Evolutionary conservation across 2,888 invertebrate species (phyloP).

Genomic region (Leptinotarsa tumamoca): DNA sequence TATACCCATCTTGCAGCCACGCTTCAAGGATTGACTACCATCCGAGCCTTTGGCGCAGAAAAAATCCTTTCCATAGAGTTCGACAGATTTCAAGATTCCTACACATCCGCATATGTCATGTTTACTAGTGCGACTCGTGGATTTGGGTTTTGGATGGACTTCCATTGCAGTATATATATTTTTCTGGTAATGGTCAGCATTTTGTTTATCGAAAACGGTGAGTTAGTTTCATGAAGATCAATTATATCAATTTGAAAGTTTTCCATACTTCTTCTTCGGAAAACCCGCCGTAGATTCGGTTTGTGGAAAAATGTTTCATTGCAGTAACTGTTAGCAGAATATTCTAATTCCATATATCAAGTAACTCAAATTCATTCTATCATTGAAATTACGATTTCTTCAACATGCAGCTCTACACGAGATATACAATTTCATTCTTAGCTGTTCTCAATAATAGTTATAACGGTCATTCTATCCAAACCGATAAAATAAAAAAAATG

Average conservation of each 20-base stretch:
- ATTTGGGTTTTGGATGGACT: constrained; percentile 78
- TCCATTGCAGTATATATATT: constrained; percentile 75
- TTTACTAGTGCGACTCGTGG: constrained; percentile 74
- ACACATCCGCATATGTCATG: constrained; percentile 80
- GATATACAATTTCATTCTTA: too few relatives aligned
- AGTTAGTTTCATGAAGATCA: not conserved
- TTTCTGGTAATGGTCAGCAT: constrained; percentile 74
- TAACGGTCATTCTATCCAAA: too few relatives aligned
- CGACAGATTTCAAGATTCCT: constrained; percentile 73
- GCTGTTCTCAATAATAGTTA: too few relatives aligned
- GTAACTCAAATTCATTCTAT: too few relatives aligned
- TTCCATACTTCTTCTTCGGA: not conserved
- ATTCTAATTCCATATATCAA: too few relatives aligned
- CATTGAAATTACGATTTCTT: too few relatives aligned
- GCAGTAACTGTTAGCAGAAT: too few relatives aligned
- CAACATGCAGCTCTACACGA: too few relatives aligned
- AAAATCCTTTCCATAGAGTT: constrained; percentile 72
- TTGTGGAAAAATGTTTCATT: not conserved
- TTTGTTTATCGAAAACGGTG: constrained; percentile 26
- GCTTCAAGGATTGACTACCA: constrained; percentile 80
- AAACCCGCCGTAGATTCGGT: not conserved
- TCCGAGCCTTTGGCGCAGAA: constrained; percentile 78
- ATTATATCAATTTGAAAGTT: not conserved
- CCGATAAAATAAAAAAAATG: too few relatives aligned
- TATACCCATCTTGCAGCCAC: constrained; percentile 81